phyloP scores from a whole-genome alignment of 2,797 vertebrate species.

The Nyctalus aviator region DNA sequence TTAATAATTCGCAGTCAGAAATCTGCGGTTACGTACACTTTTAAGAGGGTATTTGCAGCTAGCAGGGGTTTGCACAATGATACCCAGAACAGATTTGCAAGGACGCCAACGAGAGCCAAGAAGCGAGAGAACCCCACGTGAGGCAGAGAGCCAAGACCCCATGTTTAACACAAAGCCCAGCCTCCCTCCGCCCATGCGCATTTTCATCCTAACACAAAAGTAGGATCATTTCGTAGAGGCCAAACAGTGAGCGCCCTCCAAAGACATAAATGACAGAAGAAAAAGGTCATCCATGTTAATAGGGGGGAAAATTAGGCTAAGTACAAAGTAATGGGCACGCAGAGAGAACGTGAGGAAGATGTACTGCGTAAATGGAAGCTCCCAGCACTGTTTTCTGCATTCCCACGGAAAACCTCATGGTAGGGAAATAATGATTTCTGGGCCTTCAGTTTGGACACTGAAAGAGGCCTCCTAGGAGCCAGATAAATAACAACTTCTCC shows the following conservation, averaged over 20 bases:
- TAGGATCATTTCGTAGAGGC: not conserved
- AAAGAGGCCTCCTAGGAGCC: slow-evolving; percentile 67
- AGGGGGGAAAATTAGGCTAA: not conserved
- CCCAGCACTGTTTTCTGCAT: slow-evolving; percentile 71
- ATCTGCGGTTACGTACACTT: slow-evolving; percentile 64
- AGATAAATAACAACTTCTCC: slow-evolving; percentile 75
- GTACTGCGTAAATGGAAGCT: slow-evolving; percentile 35
- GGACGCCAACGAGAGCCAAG: slow-evolving; percentile 68
- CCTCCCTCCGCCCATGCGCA: slow-evolving; percentile 34
- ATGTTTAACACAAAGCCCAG: slow-evolving; percentile 68
- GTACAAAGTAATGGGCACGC: not conserved
- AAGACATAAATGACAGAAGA: slow-evolving; percentile 47
- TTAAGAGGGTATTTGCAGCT: slow-evolving; percentile 69
- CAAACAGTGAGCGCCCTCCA: not conserved
- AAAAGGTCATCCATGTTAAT: not conserved
- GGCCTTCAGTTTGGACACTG: slow-evolving; percentile 74
- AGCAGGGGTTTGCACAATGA: slow-evolving; percentile 54
- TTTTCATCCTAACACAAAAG: slow-evolving; percentile 43
- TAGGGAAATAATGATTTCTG: slow-evolving; percentile 74
- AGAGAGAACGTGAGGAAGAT: slow-evolving; percentile 39
- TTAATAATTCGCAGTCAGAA: slow-evolving; percentile 78
- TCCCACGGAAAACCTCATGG: slow-evolving; percentile 71
- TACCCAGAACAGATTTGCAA: slow-evolving; percentile 60
- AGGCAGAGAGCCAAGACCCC: not conserved
- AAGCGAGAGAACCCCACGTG: slow-evolving; percentile 46